These are phyloP conservation scores for Chaetorhynchus papuensis DNA, from an alignment of 2,113 vertebrate genomes.

Conservation along the genomic window DNA sequence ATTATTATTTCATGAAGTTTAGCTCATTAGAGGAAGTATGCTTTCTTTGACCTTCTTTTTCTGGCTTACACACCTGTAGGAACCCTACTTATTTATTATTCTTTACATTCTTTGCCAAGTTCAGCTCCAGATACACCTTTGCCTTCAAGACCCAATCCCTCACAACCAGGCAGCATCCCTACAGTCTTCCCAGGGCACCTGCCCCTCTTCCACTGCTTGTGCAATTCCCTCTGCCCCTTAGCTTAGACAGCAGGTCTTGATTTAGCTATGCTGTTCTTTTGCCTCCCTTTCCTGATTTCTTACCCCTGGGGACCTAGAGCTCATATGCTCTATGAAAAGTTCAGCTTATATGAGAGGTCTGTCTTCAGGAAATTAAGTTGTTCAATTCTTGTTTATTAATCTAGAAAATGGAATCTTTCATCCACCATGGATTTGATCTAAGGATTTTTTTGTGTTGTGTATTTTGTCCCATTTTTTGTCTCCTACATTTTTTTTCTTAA, in stretches of 20 bases:
- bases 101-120: not conserved
- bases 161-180: not conserved
- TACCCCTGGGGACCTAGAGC: fast-evolving
- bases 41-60: not conserved
- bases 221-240: not conserved
- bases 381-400: not conserved
- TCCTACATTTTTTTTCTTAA: not conserved
- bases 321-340: not conserved
- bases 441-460: not conserved
- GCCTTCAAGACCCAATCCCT: not conserved
- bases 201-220: too few relatives aligned
- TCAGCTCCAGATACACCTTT: not conserved
- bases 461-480: not conserved
- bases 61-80: not conserved
- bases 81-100: not conserved
- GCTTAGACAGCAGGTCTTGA: not conserved
- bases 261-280: too few relatives aligned
- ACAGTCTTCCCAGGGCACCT: not conserved
- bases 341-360: not conserved
- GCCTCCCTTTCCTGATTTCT: not conserved
- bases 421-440: not conserved
- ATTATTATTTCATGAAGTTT: not conserved
- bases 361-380: not conserved
- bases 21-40: not conserved
- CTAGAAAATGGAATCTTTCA: not conserved